Evolutionary conservation across 2,113 vertebrate species (phyloP).

Genomic region (Passer montanus): DNA sequence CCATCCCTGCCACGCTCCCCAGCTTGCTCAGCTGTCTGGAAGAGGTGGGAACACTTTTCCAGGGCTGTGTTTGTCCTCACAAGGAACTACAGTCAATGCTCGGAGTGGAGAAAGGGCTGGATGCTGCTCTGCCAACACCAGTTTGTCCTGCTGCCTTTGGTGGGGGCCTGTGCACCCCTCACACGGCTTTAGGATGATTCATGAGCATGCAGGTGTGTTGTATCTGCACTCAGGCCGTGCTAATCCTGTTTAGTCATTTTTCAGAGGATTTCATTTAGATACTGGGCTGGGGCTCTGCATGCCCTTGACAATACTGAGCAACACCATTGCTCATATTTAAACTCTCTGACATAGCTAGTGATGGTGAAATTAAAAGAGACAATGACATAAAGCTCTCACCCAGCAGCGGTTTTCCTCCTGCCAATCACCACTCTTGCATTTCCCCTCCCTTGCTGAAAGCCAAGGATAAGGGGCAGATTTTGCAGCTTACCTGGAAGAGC

Average conservation of each 20-base stretch:
- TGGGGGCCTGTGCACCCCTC: background rate
- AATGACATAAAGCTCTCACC: conserved; percentile 37
- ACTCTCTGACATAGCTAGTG: conserved; percentile 45
- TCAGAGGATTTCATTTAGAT: conserved; percentile 57
- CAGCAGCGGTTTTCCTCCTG: background rate
- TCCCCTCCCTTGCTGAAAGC: background rate
- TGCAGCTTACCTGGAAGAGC: background rate
- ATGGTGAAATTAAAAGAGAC: conserved; percentile 53
- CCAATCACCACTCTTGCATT: background rate
- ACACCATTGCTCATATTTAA: conserved; percentile 53
- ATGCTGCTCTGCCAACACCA: background rate
- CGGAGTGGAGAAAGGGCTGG: background rate
- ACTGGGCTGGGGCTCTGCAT: background rate
- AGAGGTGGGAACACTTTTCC: background rate
- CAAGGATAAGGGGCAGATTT: background rate
- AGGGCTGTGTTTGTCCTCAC: background rate
- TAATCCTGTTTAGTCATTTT: conserved; percentile 50
- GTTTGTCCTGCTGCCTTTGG: background rate
- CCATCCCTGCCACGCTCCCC: background rate
- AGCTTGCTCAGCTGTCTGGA: background rate
- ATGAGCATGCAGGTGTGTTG: background rate
- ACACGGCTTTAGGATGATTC: background rate
- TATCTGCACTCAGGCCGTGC: background rate
- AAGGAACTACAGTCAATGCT: fast-evolving
- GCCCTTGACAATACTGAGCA: conserved; percentile 37